Conservation (phyloP, 2,113 vertebrate genomes). For the Osmerus mordax region DNA sequence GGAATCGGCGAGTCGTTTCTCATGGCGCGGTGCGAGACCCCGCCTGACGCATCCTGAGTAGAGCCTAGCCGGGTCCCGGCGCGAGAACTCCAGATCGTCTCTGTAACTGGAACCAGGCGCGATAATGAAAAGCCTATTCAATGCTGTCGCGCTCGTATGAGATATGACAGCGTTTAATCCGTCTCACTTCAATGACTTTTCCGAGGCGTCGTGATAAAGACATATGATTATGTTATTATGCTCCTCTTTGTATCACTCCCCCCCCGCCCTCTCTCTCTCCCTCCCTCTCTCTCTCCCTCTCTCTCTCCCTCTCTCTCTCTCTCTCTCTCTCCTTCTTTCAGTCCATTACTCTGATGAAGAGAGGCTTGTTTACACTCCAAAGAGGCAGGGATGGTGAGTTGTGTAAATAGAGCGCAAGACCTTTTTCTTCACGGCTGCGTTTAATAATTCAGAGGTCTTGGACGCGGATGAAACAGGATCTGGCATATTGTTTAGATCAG, state of each 20-base stretch:
- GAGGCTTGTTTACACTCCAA: conserved; percentile 45
- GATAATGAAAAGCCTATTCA: conserved; percentile 30
- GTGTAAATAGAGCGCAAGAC: conserved; percentile 53
- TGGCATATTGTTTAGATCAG: conserved; percentile 72
- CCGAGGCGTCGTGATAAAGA: conserved; percentile 40
- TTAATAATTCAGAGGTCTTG: conserved; percentile 68
- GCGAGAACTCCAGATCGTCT: too few species aligned
- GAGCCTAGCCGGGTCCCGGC: too few species aligned
- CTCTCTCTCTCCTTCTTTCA: conserved; percentile 13
- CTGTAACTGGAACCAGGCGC: conserved; percentile 13
- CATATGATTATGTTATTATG: conserved; percentile 52
- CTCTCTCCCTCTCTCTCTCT: too few species aligned
- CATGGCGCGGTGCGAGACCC: too few species aligned
- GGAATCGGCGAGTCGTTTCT: too few species aligned
- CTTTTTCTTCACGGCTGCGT: conserved; percentile 56
- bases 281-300: too few species aligned
- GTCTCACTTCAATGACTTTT: conserved; percentile 28
- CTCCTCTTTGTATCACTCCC: conserved; percentile 39
- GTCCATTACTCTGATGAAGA: conserved; percentile 51
- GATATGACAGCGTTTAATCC: conserved; percentile 38
- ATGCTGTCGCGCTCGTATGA: conserved; percentile 26
- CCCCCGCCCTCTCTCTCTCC: background rate
- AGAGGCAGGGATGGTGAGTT: conserved; percentile 39
- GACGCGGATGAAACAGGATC: conserved; percentile 62
- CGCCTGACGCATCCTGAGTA: too few species aligned